A percentile compares a stretch with the other conserved stretches of the same genome.
Evolutionary conservation across 2,797 vertebrate species (phyloP).

Genomic region (Sitta carolinensis): DNA sequence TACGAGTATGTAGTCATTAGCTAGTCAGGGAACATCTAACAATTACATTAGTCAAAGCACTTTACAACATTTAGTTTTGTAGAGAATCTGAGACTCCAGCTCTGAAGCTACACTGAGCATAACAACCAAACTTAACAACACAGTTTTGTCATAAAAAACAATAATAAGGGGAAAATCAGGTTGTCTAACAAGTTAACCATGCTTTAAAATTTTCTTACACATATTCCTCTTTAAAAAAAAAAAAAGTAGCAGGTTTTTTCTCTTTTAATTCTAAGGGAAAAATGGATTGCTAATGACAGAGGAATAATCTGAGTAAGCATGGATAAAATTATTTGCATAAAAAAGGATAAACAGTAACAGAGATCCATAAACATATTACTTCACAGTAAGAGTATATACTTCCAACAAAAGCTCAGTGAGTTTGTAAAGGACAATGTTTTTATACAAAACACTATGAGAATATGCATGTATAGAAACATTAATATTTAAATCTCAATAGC

Average conservation of each 20-base stretch:
- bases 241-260: accelerated
- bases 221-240: neutral
- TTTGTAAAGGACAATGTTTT: constrained; percentile 12
- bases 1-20: constrained; percentile 45
- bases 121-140: neutral
- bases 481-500: constrained; percentile 53
- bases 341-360: neutral
- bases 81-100: neutral
- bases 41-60: constrained; percentile 62
- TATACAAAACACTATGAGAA: neutral
- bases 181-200: neutral
- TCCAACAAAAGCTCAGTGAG: neutral
- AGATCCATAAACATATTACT: neutral
- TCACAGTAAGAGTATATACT: neutral
- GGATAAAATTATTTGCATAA: neutral
- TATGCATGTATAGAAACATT: neutral
- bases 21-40: constrained; percentile 59
- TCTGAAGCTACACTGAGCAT: neutral
- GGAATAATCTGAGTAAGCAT: neutral
- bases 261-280: neutral
- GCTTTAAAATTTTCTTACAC: neutral
- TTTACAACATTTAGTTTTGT: constrained; percentile 43
- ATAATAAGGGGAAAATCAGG: neutral
- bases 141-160: neutral
- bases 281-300: neutral